Conservation (phyloP, 2,888 invertebrate genomes). For the Sisyra nigra region DNA sequence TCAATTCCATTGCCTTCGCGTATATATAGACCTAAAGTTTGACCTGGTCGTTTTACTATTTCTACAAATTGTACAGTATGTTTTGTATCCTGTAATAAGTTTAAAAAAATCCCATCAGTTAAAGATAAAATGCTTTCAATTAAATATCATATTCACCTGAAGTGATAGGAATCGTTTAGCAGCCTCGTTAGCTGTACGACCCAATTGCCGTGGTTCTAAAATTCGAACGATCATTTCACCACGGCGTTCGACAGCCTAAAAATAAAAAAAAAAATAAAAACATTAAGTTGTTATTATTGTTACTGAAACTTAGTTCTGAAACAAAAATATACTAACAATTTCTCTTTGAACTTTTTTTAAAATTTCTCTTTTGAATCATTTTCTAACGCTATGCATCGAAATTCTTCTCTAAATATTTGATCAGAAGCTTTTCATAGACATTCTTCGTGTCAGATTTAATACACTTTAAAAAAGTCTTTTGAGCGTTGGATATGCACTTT, state of each 20-base stretch:
- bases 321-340: too few relatives aligned
- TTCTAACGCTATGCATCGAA: too few relatives aligned
- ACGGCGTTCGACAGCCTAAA: constrained; percentile 69
- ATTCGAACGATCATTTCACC: constrained; percentile 92
- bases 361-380: too few relatives aligned
- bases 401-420: too few relatives aligned
- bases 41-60: constrained; percentile 97
- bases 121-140: not conserved
- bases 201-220: constrained; percentile 75
- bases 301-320: too few relatives aligned
- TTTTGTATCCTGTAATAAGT: constrained; percentile 41
- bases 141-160: too few relatives aligned
- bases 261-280: constrained; percentile 12
- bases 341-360: too few relatives aligned
- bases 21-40: constrained; percentile 94
- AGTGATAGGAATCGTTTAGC: constrained; percentile 72
- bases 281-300: too few relatives aligned
- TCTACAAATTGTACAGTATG: constrained; percentile 85
- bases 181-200: constrained; percentile 70
- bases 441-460: too few relatives aligned
- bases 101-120: not conserved
- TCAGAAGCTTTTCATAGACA: too few relatives aligned
- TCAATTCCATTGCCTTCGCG: constrained; percentile 98
- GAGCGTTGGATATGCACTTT: too few relatives aligned
- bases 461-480: too few relatives aligned